phyloP scores from a whole-genome alignment of 2,888 invertebrate species.

The Parochlus steinenii region DNA sequence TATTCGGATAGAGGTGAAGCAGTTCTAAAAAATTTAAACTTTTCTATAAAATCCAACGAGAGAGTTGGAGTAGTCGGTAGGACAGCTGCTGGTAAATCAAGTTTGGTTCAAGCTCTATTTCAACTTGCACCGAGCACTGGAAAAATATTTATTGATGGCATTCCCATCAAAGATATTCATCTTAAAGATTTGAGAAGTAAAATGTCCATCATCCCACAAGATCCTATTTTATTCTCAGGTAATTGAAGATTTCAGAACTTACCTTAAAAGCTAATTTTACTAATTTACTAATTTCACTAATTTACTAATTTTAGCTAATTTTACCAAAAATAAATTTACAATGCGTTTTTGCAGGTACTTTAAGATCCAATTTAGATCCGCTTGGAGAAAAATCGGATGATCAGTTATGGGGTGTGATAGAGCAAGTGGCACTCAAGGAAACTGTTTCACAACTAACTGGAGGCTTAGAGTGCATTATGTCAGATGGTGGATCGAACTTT shows the following conservation, averaged over 20 bases:
- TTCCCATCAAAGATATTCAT: slow-evolving; percentile 53
- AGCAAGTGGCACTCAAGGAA: slow-evolving; percentile 60
- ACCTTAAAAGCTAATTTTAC: too few species aligned
- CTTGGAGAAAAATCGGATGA: slow-evolving; percentile 55
- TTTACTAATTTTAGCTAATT: too few species aligned
- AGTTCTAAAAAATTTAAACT: slow-evolving; percentile 55
- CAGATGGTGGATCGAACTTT: slow-evolving; percentile 65
- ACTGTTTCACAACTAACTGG: slow-evolving; percentile 42
- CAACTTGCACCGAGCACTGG: slow-evolving; percentile 66
- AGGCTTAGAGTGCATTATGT: slow-evolving; percentile 44
- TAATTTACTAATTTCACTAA: too few species aligned
- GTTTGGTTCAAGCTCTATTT: slow-evolving; percentile 68
- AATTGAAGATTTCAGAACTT: too few species aligned
- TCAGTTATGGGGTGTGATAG: slow-evolving; percentile 60
- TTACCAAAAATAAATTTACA: too few species aligned
- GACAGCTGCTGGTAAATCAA: slow-evolving; percentile 79
- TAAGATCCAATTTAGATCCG: slow-evolving; percentile 75
- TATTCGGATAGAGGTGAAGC: slow-evolving; percentile 52
- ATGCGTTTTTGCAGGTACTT: slow-evolving; percentile 59
- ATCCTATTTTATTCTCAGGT: slow-evolving; percentile 73
- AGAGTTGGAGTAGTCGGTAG: slow-evolving; percentile 75
- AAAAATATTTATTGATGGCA: slow-evolving; percentile 53
- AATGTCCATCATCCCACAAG: slow-evolving; percentile 87
- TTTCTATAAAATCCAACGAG: slow-evolving; percentile 34
- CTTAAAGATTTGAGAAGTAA: slow-evolving; percentile 60